Base-by-base conservation (phyloP, 1,140 invertebrate genomes). In the Campoletis sonorensis region DNA sequence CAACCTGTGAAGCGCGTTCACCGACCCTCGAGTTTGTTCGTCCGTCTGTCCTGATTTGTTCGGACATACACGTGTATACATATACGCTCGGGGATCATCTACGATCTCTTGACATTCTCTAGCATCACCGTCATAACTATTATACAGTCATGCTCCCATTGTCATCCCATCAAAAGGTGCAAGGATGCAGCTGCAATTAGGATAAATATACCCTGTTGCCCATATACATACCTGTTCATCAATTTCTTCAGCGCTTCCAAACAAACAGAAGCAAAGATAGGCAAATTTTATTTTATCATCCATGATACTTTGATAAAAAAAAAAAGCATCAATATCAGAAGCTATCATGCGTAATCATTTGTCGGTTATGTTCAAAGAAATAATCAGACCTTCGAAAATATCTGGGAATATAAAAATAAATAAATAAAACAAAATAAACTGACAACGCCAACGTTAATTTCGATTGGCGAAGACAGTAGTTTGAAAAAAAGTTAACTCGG, bases 1-100 rank as follows among this genome's bases (percentile, higher is more conserved):
- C 75, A 77, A 77, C 54, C 54, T 77, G 75, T 64, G 75, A 64
- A 64, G 75, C 54, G 27, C 30, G 51, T 61, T 77, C 75, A 77
- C 75, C 75, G 75, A 61, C 75, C 51, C 75, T 77, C 54, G 21
- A 61, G 75, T 54, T 21, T 61, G 30, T 70, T 7, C 30, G 18
- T 70, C 4, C 21, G 67, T 70, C 27, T 18, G 30, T 18, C 5
- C 11, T 26, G 37, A 30, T 61, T 26, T 61, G 54, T 77, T 77
- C 13, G 26, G 40, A 77, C 27, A 58, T 15, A 67, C 26, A 67
- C 64, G 10, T 13, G 49, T 18, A 61, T 16, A 61, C 18, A 54
- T 21, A 54, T 3, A 54, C 51, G 51, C 51, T n/a, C 18, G 51
- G 61, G 30, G 51, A 61, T 77, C 51, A 37, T 77, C 75, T 77